phyloP scores from a whole-genome alignment of 2,797 vertebrate genomes.

The Scleropages formosus region DNA sequence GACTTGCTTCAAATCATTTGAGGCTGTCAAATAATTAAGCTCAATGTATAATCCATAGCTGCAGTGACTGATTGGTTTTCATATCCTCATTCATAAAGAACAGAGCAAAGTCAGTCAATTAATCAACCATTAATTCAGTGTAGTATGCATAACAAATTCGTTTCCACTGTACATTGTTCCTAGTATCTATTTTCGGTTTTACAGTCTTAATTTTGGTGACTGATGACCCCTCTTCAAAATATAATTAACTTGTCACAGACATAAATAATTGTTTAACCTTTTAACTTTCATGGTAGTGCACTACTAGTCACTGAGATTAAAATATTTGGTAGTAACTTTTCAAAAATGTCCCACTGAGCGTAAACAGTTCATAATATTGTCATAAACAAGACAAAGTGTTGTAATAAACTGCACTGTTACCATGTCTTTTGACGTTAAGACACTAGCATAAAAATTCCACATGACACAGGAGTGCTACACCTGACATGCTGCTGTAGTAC shows the following conservation, averaged over 20 bases:
- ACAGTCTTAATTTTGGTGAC: not conserved
- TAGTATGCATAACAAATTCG: constrained; percentile 8
- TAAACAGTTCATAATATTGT: not conserved
- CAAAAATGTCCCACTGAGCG: not conserved
- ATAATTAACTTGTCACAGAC: constrained; percentile 26
- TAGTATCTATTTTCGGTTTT: not conserved
- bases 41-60: not conserved
- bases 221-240: constrained; percentile 10
- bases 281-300: not conserved
- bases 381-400: not conserved
- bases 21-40: not conserved
- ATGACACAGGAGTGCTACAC: not conserved
- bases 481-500: too few species aligned
- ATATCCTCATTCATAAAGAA: not conserved
- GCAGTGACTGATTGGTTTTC: not conserved
- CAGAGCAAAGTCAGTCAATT: not conserved
- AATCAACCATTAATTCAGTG: constrained; percentile 11
- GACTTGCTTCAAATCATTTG: not conserved
- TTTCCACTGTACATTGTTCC: constrained; percentile 13
- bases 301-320: not conserved
- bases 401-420: not conserved
- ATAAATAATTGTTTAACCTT: constrained; percentile 22
- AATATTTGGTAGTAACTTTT: not conserved
- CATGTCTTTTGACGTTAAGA: not conserved
- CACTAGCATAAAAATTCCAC: not conserved